Conservation (phyloP, 1,140 invertebrate species). For the Zaprionus davidi region DNA sequence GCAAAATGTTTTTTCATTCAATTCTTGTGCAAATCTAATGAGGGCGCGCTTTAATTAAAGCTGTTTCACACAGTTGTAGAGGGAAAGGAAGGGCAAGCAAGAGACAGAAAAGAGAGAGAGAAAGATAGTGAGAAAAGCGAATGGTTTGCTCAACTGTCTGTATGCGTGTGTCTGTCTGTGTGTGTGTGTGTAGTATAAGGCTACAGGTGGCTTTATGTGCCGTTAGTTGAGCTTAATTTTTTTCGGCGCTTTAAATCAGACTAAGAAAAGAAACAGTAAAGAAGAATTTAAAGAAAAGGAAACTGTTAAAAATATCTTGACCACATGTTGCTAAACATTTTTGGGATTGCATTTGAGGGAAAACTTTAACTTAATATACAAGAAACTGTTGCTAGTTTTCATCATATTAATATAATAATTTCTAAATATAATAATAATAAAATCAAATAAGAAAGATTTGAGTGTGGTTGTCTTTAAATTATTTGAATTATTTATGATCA, state of each 20-base stretch:
- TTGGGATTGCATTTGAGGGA: background rate
- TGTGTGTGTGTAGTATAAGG: conserved; percentile 14
- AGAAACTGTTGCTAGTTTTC: too few species aligned
- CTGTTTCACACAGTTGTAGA: conserved; percentile 15
- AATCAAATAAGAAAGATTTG: too few species aligned
- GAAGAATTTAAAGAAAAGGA: background rate
- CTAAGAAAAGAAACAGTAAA: background rate
- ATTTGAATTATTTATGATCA: too few species aligned
- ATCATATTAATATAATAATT: too few species aligned
- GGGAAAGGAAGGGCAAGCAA: background rate
- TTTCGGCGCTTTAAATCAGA: conserved; percentile 19
- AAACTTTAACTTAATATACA: background rate
- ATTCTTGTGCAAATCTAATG: conserved; percentile 31
- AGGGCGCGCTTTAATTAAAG: conserved; percentile 45
- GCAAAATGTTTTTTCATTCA: conserved; percentile 21
- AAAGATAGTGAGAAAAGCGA: conserved; percentile 10
- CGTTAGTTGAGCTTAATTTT: conserved; percentile 39
- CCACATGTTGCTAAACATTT: conserved; percentile 14
- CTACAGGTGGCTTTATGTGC: conserved; percentile 37
- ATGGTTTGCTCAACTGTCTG: conserved; percentile 1
- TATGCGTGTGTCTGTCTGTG: conserved; percentile 1
- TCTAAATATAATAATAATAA: too few species aligned
- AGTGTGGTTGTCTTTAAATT: too few species aligned
- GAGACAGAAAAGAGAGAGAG: background rate
- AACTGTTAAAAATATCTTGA: conserved; percentile 18